Percentiles rank a stretch among this genome's conserved stretches.
Conservation (phyloP, 2,888 invertebrate genomes). For the Sturmia bella region DNA sequence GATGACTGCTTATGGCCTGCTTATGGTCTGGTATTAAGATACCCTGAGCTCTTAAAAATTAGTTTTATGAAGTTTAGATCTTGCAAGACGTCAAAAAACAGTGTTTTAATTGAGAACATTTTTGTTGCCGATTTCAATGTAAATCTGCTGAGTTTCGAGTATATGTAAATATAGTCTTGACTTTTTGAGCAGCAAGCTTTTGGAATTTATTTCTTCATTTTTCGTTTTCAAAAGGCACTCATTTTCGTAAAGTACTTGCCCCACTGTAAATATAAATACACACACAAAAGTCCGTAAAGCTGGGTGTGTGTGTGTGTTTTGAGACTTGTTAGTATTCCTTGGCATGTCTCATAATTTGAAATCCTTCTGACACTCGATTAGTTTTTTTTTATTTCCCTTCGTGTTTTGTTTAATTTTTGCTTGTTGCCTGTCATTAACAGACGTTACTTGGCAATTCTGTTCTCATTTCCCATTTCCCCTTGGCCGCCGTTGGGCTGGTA, state of each 20-base stretch:
- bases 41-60: too few species aligned
- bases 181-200: too few species aligned
- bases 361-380: conserved; percentile 66
- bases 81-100: too few species aligned
- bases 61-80: too few species aligned
- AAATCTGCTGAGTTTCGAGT: too few species aligned
- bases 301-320: not conserved
- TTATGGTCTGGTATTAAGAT: too few species aligned
- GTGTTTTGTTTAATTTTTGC: conserved; percentile 19
- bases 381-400: conserved; percentile 24
- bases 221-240: too few species aligned
- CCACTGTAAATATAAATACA: not conserved
- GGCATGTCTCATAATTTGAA: conserved; percentile 61
- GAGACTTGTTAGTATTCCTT: conserved; percentile 44
- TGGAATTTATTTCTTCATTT: too few species aligned
- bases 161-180: too few species aligned
- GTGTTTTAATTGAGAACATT: too few species aligned
- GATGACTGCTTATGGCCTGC: too few species aligned
- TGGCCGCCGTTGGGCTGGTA: not conserved
- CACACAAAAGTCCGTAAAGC: not conserved
- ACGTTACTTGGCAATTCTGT: conserved; percentile 27
- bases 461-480: not conserved
- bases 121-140: too few species aligned
- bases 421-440: conserved; percentile 53
- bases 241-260: not conserved